Evolutionary conservation across 92 coral and sea anemone species (phyloP), one percentile per base, ranked within the genome.

Genomic region (Virgularia gustaviana): DNA sequence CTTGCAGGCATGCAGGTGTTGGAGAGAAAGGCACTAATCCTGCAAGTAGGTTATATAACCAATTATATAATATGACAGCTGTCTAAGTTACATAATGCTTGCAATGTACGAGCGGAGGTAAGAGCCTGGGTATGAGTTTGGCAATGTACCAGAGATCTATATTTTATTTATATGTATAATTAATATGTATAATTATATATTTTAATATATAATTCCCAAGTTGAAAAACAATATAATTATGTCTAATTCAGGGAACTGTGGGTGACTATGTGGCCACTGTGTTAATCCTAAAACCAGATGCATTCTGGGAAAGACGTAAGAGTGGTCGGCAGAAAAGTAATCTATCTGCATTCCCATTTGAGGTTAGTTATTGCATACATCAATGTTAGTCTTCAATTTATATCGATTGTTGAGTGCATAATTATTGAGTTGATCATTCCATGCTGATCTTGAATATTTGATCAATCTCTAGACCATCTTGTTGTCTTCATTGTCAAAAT

Each of bases 291-390:
- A 90, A 87, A 55, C 99, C 99, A 47, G 99, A 94, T 87, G 96
- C 99, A 49, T 94, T 94, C 72, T 94, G 99, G 99, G 99, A 94
- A 81, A 84, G 88, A 68, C 60, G 99, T 11, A 88, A 87, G 63
- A 89, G 96, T 20, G 99, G 96, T 49, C 83, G 94, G 60, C 76
- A 85, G 57, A 94, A 85, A 79, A 79, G 83, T 66, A 89, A 91
- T 55, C 88, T 81, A 65, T 79, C 90, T 20, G 79, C 75, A 32
- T 74, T 71, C 34, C 88, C 86, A 38, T 91, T 83, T 86, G 89
- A 91, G 84, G 97, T 90, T 70, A 45, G 72, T 65, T 25, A 16
- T 4, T 20, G 18, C 22, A 18, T 16, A 2, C 9, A 60, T 11
- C 15, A 5, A 6, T 30, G 2, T 6, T n/a, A 2, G 28, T 9